Percentiles rank a stretch among this genome's conserved stretches.
Evolutionary conservation across 2,113 vertebrate species (phyloP).

Genomic region (Paracanthobrama guichenoti): DNA sequence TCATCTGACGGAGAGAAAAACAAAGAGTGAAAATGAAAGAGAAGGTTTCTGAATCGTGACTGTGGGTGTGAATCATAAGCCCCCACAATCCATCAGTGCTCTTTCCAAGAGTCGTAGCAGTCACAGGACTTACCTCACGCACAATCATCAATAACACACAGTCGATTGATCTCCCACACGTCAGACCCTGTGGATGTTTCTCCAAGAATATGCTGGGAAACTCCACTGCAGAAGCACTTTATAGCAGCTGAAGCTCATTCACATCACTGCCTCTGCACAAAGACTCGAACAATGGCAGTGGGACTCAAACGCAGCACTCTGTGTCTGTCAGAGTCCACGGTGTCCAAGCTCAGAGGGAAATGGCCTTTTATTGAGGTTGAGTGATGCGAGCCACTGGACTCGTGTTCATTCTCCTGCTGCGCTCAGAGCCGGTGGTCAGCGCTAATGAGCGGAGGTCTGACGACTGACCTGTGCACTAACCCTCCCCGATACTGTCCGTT

Average conservation of each 20-base stretch:
- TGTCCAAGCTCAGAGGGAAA: not conserved
- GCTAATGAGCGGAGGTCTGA: conserved; percentile 24
- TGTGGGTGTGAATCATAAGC: not conserved
- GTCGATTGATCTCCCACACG: not conserved
- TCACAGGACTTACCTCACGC: not conserved
- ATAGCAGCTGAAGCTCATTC: not conserved
- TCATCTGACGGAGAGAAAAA: not conserved
- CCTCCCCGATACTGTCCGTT: not conserved
- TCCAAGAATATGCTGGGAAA: not conserved
- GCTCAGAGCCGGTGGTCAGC: not conserved
- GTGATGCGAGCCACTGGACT: conserved; percentile 29
- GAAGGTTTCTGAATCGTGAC: not conserved
- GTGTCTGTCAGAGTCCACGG: not conserved
- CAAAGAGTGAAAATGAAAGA: not conserved
- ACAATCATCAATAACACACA: not conserved
- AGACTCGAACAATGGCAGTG: not conserved
- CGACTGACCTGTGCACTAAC: conserved; percentile 27
- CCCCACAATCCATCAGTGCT: not conserved
- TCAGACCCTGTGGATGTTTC: not conserved
- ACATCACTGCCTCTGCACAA: not conserved
- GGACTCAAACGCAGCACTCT: not conserved
- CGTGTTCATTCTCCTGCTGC: not conserved
- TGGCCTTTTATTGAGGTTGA: conserved; percentile 23
- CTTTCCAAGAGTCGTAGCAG: not conserved
- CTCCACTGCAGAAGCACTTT: not conserved